phyloP scores from a whole-genome alignment of 2,113 vertebrate genomes.

The Saguinus imperator region DNA sequence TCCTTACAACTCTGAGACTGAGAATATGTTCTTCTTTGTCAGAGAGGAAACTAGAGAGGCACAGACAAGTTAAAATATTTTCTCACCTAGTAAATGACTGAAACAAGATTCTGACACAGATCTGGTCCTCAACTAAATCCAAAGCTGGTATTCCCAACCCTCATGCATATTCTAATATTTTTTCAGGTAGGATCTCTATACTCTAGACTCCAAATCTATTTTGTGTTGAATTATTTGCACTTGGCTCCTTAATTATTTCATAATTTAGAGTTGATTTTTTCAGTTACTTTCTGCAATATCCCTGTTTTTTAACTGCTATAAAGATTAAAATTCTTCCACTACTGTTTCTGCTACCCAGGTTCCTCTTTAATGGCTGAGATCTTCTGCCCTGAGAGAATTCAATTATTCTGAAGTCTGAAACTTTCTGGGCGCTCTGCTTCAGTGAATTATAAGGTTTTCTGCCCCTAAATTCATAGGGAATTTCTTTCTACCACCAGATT shows the following conservation, averaged over 20 bases:
- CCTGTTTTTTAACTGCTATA: neutral
- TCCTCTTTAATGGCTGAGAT: neutral
- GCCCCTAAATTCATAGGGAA: neutral
- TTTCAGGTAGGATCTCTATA: neutral
- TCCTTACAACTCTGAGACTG: neutral
- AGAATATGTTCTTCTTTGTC: neutral
- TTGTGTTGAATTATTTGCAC: neutral
- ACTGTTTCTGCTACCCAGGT: neutral
- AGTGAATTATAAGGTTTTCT: neutral
- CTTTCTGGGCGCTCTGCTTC: neutral
- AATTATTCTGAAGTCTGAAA: conserved; percentile 4
- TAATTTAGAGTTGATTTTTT: neutral
- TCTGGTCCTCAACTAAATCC: neutral
- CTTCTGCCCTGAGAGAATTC: neutral
- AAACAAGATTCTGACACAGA: neutral
- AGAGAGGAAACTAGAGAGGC: neutral
- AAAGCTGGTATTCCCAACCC: neutral
- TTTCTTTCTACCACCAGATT: neutral
- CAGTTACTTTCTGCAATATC: neutral
- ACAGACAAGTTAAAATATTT: neutral
- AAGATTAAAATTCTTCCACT: neutral
- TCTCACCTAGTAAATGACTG: neutral
- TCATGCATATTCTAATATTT: neutral
- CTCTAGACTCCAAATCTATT: neutral
- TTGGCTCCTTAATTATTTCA: neutral